phyloP scores from a whole-genome alignment of 1,140 invertebrate species.

The Papilio machaon region DNA sequence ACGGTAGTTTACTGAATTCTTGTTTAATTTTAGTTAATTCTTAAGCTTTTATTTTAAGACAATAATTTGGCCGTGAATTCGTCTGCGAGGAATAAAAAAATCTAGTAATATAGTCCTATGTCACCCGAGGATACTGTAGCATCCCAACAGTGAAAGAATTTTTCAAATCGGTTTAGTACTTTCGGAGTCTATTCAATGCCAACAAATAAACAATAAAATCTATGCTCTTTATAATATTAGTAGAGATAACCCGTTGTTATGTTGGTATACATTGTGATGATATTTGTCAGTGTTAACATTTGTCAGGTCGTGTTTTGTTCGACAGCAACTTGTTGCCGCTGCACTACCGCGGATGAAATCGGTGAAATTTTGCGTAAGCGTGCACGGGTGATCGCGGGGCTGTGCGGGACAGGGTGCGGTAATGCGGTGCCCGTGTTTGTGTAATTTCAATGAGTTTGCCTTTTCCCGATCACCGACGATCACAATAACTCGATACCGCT shows the following conservation, averaged over 20 bases:
- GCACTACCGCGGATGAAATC: slow-evolving; percentile 32
- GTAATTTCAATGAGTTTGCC: slow-evolving; percentile 36
- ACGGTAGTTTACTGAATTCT: too few species aligned
- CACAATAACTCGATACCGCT: slow-evolving; percentile 28
- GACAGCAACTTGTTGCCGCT: slow-evolving; percentile 28
- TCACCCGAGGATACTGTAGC: too few species aligned
- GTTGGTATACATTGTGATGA: not conserved
- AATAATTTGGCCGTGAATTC: too few species aligned
- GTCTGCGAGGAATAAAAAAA: too few species aligned
- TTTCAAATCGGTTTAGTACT: too few species aligned
- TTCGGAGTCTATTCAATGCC: too few species aligned
- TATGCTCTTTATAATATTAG: too few species aligned
- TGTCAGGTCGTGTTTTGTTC: slow-evolving; percentile 22
- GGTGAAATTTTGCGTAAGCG: slow-evolving; percentile 29
- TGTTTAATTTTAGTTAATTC: too few species aligned
- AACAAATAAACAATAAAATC: too few species aligned
- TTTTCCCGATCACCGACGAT: slow-evolving; percentile 33
- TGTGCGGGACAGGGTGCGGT: not conserved
- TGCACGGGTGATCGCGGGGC: not conserved
- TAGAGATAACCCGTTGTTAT: not conserved
- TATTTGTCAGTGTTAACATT: slow-evolving; percentile 28
- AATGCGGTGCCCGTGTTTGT: slow-evolving; percentile 34
- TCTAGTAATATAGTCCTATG: too few species aligned
- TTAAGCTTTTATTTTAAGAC: too few species aligned
- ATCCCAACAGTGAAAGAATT: too few species aligned